phyloP scores from a whole-genome alignment of 2,113 vertebrate species.

The Ophiodon elongatus region DNA sequence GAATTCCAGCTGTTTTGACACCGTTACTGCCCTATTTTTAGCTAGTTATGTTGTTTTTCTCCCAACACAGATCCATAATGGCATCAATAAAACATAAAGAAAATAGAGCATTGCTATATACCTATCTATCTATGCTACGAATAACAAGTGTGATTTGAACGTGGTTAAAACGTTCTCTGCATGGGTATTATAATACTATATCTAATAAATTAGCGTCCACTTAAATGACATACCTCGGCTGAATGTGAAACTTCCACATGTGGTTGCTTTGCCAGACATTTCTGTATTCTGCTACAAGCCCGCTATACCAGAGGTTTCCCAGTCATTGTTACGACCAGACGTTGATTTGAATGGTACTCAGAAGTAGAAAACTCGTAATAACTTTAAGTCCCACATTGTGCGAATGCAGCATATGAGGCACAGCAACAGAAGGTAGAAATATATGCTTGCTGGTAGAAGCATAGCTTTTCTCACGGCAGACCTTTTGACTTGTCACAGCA shows the following conservation, averaged over 20 bases:
- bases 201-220: background rate
- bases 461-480: background rate
- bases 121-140: background rate
- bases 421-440: background rate
- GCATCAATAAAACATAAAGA: background rate
- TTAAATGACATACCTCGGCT: background rate
- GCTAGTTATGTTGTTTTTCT: conserved; percentile 9
- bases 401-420: background rate
- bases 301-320: background rate
- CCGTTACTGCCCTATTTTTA: background rate
- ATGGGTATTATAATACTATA: background rate
- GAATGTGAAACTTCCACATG: background rate
- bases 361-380: background rate
- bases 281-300: background rate
- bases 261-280: background rate
- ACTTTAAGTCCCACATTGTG: background rate
- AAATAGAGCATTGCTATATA: background rate
- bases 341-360: background rate
- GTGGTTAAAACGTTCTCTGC: background rate
- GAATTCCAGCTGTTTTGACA: conserved; percentile 21
- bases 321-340: background rate
- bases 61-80: background rate
- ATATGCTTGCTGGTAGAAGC: background rate
- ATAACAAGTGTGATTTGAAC: background rate
- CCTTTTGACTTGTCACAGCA: background rate